Base-by-base conservation (phyloP, 2,888 invertebrate species). In the Sphinx pinastri region DNA sequence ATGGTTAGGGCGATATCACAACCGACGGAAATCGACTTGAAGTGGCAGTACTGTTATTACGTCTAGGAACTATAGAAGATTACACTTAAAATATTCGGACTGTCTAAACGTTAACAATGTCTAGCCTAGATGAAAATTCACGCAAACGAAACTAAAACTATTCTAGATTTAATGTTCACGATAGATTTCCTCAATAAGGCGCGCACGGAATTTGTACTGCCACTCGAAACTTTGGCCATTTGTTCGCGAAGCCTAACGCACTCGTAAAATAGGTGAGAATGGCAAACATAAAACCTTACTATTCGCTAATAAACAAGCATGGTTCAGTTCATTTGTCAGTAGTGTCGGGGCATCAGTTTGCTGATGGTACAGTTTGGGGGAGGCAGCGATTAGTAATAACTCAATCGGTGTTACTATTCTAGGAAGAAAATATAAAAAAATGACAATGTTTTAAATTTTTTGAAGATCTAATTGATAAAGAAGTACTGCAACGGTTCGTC, bases 311-410 rank as follows among this genome's bases (percentile, higher is more conserved):
- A 90, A 88, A 89, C 86, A 88, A 84, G 81, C 79, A 76, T 71
- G 77, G 81, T 79, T 79, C 80, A 85, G 88, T 90, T 88, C 87
- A 90, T 90, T 90, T 90, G 87, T 90, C 88, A 88, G 87, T 79
- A 84, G 85, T 79, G 76, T 79, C 73, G 78, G 76, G 77, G 82
- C 81, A 80, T 83, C 79, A 76, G 80, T 76, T 71, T 66, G 63
- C 57, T 59, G 51, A 52, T 75, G 80, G 80, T 70, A 7, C 49
- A 74, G 76, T 71, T 73, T 19, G 75, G 2, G 73, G 73, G 77
- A 66, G 57, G 5, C n/a, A 38, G 76, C 77, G 76, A 45, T 52
- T 7, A 19, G 11, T 49, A 25, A 25, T 16, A 16, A 51, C 13
- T 14, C 2, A 57, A 16, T 19, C 12, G 25, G 54, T 19, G 13